These are phyloP conservation scores for Semaprochilodus insignis DNA, from an alignment of 2,797 vertebrate species.

Conservation along the genomic window DNA sequence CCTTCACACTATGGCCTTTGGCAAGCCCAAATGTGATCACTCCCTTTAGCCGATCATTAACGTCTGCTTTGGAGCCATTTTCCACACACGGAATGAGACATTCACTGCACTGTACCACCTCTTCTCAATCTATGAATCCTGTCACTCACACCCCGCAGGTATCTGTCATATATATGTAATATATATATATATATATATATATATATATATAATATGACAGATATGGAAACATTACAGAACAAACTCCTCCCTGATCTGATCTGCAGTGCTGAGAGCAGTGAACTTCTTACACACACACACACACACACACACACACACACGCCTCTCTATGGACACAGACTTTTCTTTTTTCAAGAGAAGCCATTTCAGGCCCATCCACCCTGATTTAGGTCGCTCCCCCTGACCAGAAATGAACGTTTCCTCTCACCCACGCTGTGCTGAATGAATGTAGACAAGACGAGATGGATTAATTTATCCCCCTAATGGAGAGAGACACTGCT, in stretches of 20 bases:
- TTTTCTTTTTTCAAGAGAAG: slow-evolving; percentile 4
- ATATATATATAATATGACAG: too few species aligned
- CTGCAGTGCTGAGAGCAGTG: slow-evolving; percentile 2
- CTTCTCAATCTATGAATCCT: too few species aligned
- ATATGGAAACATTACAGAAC: slow-evolving; percentile 34
- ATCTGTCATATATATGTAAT: too few species aligned
- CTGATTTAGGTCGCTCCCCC: slow-evolving; percentile 39
- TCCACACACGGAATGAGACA: too few species aligned
- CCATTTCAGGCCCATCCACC: slow-evolving; percentile 50
- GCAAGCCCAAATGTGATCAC: too few species aligned
- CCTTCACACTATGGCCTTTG: too few species aligned
- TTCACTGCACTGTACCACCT: too few species aligned
- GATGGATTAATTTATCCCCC: slow-evolving; percentile 70
- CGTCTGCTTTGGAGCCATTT: too few species aligned
- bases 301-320: slow-evolving; percentile 34
- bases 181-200: too few species aligned
- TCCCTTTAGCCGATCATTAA: too few species aligned
- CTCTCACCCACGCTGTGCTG: slow-evolving; percentile 42
- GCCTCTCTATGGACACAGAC: slow-evolving; percentile 49
- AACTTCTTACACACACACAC: background rate
- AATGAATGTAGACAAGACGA: slow-evolving; percentile 72
- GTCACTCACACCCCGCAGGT: too few species aligned
- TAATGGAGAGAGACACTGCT: slow-evolving; percentile 62
- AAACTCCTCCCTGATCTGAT: background rate
- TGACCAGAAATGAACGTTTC: slow-evolving; percentile 54